A percentile compares a stretch with the other conserved stretches of the same genome.
Conservation (phyloP, 37 sponge, comb jelly and placozoan species). For the Haliclona indistincta region DNA sequence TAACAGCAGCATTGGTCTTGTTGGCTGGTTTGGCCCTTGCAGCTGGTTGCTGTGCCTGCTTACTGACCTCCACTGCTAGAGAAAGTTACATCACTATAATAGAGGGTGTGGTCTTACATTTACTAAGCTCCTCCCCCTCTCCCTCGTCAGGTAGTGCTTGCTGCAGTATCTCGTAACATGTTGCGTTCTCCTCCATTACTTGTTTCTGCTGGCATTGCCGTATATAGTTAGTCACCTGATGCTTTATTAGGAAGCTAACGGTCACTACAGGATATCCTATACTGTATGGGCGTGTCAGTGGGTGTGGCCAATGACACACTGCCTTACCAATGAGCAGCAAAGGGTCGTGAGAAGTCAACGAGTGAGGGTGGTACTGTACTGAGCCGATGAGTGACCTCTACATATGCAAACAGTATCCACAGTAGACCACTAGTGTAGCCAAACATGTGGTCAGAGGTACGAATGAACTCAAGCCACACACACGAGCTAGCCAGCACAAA, state of each 20-base stretch:
- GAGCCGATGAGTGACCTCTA: constrained; percentile 45
- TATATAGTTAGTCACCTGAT: constrained; percentile 57
- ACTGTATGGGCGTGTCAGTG: no score
- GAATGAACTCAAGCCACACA: constrained; percentile 58
- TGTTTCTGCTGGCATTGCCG: constrained; percentile 51
- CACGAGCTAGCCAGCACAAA: constrained; percentile 56
- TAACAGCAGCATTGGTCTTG: background rate
- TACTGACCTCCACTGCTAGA: background rate
- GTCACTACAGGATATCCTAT: constrained; percentile 73
- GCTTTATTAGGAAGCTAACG: constrained; percentile 66
- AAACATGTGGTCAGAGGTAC: constrained; percentile 36
- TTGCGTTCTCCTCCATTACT: constrained; percentile 54
- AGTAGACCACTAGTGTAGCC: constrained; percentile 31
- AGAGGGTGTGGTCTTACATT: background rate
- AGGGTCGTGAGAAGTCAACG: constrained; percentile 49
- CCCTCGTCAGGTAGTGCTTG: constrained; percentile 45
- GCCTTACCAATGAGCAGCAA: constrained; percentile 68
- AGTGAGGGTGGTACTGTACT: constrained; percentile 3
- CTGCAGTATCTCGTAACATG: constrained; percentile 37
- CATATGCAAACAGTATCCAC: constrained; percentile 52
- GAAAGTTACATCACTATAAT: background rate
- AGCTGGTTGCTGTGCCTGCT: background rate
- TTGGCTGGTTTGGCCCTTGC: background rate
- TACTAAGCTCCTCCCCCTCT: background rate
- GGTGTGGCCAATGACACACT: background rate